Conservation (phyloP, 1,140 invertebrate species). For the Drosophila ohnishii region DNA sequence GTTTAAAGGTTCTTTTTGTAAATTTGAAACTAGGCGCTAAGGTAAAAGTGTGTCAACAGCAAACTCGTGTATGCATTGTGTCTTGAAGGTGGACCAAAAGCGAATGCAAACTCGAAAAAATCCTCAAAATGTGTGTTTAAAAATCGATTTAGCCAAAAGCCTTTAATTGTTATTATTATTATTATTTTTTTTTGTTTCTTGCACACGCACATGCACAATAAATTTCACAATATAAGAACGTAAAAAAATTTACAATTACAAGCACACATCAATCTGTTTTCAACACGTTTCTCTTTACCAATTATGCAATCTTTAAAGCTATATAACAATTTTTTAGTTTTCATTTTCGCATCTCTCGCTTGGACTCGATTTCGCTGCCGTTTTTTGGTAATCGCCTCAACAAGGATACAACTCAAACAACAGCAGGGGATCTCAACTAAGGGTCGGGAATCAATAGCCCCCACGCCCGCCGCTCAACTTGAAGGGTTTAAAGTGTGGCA, state of each 20-base stretch:
- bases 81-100: conserved; percentile 60
- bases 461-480: conserved; percentile 23
- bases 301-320: conserved; percentile 57
- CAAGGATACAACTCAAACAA: conserved; percentile 26
- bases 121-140: conserved; percentile 59
- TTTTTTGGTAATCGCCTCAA: conserved; percentile 19
- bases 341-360: conserved; percentile 36
- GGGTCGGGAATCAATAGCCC: not conserved
- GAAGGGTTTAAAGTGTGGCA: conserved; percentile 8
- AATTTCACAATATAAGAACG: conserved; percentile 44
- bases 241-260: conserved; percentile 71
- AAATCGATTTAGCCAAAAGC: conserved; percentile 52
- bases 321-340: conserved; percentile 61
- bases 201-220: conserved; percentile 43
- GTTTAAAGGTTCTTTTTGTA: conserved; percentile 58
- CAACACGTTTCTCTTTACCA: conserved; percentile 35
- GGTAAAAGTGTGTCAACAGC: conserved; percentile 65
- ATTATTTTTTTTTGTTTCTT: conserved; percentile 13
- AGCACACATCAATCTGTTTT: conserved; percentile 60
- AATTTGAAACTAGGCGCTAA: conserved; percentile 72
- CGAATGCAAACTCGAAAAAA: conserved; percentile 49
- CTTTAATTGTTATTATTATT: conserved; percentile 18
- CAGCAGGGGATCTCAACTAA: conserved; percentile 25
- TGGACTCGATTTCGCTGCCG: conserved; percentile 37
- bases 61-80: conserved; percentile 61